phyloP scores from a whole-genome alignment of 2,797 vertebrate genomes.

The Novumbra hubbsi region DNA sequence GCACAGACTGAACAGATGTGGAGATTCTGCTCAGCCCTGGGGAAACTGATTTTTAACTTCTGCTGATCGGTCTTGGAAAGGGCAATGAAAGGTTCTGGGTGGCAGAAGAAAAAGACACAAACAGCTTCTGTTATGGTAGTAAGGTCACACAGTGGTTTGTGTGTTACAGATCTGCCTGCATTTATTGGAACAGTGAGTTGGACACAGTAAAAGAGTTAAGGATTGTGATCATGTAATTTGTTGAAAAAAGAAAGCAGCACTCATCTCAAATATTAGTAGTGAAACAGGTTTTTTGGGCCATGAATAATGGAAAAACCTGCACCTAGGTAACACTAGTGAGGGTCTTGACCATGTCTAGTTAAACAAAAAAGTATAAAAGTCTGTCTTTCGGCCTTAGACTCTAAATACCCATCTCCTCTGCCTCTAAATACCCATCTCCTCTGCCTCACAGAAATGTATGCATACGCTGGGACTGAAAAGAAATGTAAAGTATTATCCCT shows the following conservation, averaged over 20 bases:
- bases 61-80: neutral
- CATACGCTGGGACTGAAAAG: neutral
- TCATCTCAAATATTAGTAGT: too few relatives aligned
- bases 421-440: neutral
- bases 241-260: too few relatives aligned
- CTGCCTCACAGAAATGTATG: neutral
- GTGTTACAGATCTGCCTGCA: conserved; percentile 32
- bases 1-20: neutral
- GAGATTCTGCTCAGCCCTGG: neutral
- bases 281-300: neutral
- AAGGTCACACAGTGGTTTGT: conserved; percentile 37
- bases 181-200: conserved; percentile 27
- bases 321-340: neutral
- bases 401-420: neutral
- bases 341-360: neutral
- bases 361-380: neutral
- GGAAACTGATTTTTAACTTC: neutral
- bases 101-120: conserved; percentile 15
- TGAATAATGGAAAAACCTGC: too few relatives aligned
- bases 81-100: neutral
- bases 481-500: neutral
- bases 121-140: conserved; percentile 38
- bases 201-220: neutral
- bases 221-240: neutral
- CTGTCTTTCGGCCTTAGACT: neutral